Evolutionary conservation across 2,113 vertebrate species (phyloP).

Genomic region (Astatoreochromis straeleni): DNA sequence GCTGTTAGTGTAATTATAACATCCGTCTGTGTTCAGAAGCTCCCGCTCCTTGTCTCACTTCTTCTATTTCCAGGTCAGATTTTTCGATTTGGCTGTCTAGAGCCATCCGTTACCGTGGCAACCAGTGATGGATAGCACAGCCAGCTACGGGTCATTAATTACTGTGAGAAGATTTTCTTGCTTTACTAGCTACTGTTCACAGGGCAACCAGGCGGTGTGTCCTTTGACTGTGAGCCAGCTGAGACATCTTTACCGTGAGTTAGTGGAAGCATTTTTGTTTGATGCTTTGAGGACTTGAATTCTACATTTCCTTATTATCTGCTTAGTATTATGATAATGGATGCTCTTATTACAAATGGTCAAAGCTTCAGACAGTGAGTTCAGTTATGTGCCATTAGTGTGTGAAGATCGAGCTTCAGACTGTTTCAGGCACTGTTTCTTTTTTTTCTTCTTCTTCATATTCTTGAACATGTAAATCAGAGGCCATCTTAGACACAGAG

Average conservation of each 20-base stretch:
- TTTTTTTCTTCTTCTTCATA: not conserved
- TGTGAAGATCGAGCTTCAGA: not conserved
- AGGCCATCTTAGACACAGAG: not conserved
- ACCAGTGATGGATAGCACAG: slow-evolving; percentile 15
- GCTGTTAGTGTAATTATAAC: not conserved
- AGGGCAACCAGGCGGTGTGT: not conserved
- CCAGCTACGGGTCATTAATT: slow-evolving; percentile 16
- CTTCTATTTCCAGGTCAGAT: not conserved
- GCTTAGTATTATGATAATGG: not conserved
- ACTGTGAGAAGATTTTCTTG: not conserved
- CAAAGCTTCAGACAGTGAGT: not conserved
- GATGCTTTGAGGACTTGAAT: not conserved
- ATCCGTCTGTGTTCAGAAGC: not conserved
- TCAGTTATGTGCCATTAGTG: not conserved
- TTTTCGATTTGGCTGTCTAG: not conserved
- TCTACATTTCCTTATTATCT: not conserved
- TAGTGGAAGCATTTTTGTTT: not conserved
- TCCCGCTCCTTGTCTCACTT: not conserved
- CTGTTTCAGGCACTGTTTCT: not conserved
- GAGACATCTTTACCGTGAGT: not conserved
- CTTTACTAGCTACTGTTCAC: not conserved
- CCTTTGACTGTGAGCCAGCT: not conserved
- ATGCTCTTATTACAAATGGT: not conserved
- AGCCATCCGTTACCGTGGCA: slow-evolving; percentile 4
- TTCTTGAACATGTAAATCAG: not conserved